These are phyloP conservation scores for Pyrrhura leucotis DNA, from an alignment of 2,797 vertebrate species.

Conservation along the genomic window DNA sequence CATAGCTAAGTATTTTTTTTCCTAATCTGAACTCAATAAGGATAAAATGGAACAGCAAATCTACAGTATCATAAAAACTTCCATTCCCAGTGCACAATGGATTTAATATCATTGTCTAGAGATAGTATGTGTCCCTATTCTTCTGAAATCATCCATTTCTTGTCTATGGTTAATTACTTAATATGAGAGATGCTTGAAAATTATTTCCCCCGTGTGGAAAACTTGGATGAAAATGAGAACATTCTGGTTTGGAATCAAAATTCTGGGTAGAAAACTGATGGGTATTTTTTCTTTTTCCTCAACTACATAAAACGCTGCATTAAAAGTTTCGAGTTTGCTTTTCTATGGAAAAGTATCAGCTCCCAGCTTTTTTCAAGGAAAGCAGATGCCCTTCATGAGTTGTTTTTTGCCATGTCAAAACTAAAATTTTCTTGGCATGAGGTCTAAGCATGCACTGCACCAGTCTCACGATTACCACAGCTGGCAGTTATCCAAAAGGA, in stretches of 20 bases:
- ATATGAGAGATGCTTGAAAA: slow-evolving; percentile 37
- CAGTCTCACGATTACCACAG: background rate
- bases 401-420: background rate
- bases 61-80: background rate
- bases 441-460: background rate
- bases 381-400: background rate
- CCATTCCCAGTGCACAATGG: background rate
- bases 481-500: background rate
- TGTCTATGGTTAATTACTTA: slow-evolving; percentile 36
- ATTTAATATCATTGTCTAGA: slow-evolving; percentile 41
- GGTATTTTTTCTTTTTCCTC: background rate
- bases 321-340: background rate
- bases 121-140: slow-evolving; percentile 6
- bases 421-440: background rate
- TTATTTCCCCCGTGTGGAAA: slow-evolving; percentile 36
- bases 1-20: background rate
- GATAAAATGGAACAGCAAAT: slow-evolving; percentile 10
- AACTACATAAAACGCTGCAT: background rate
- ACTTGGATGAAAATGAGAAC: slow-evolving; percentile 55
- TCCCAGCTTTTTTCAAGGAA: background rate
- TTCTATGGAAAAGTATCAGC: background rate
- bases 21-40: background rate
- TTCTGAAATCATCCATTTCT: slow-evolving; percentile 19
- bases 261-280: background rate
- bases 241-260: slow-evolving; percentile 28